phyloP scores from a whole-genome alignment of 2,113 vertebrate genomes.

The Apodemus speciosus region DNA sequence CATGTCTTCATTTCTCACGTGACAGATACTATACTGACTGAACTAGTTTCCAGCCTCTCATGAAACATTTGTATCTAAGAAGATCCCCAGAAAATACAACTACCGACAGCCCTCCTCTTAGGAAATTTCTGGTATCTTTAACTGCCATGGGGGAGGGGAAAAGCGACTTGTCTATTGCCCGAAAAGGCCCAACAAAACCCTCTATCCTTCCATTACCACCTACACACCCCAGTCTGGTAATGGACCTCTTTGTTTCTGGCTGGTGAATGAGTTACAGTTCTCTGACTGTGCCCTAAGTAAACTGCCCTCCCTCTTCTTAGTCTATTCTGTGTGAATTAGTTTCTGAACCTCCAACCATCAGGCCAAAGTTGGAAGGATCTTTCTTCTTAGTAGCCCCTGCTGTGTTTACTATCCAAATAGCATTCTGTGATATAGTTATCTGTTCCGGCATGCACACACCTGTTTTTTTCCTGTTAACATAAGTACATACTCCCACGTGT shows the following conservation, averaged over 20 bases:
- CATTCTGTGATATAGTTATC: background rate
- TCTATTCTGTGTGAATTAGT: background rate
- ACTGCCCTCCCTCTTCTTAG: background rate
- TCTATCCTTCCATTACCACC: background rate
- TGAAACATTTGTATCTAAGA: conserved; percentile 16
- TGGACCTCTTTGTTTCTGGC: background rate
- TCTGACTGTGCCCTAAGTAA: background rate
- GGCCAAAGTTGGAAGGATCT: background rate
- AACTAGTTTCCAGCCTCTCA: background rate
- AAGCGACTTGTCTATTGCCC: background rate
- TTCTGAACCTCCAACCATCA: background rate
- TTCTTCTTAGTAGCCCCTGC: background rate
- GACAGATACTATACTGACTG: background rate
- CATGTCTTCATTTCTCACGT: background rate
- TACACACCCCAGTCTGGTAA: background rate
- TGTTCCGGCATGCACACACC: background rate
- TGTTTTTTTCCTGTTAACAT: background rate
- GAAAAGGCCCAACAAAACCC: background rate
- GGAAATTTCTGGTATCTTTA: conserved; percentile 7
- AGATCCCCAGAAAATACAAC: conserved; percentile 5
- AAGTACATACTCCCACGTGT: background rate
- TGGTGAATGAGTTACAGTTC: background rate
- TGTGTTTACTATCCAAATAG: background rate
- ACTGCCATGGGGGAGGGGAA: background rate
- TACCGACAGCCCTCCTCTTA: background rate